A percentile compares a stretch with the other conserved stretches of the same genome.
phyloP scores from a whole-genome alignment of 2,888 invertebrate genomes.

The Pammene aurita region DNA sequence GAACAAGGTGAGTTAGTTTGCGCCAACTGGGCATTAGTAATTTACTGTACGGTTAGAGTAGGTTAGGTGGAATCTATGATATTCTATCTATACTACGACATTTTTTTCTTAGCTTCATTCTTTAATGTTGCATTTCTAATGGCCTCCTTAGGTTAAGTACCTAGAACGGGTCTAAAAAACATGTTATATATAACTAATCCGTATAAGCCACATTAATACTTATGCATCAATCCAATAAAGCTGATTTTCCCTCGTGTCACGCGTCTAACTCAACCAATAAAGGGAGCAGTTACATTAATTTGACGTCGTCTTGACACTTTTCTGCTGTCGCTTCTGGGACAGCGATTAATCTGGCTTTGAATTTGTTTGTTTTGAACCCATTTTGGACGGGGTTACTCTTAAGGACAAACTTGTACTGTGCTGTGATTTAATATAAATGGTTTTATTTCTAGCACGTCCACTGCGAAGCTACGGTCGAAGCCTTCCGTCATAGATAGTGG shows the following conservation, averaged over 20 bases:
- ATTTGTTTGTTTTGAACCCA: conserved; percentile 18
- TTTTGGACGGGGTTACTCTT: background rate
- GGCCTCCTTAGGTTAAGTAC: background rate
- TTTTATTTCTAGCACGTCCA: background rate
- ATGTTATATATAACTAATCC: conserved; percentile 1
- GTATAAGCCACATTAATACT: background rate
- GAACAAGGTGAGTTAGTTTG: too few relatives aligned
- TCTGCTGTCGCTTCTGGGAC: conserved; percentile 20
- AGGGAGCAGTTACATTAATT: conserved; percentile 21
- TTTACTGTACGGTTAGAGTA: too few relatives aligned
- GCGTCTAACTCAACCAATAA: conserved; percentile 15
- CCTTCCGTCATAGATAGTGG: too few relatives aligned
- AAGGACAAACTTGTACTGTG: background rate
- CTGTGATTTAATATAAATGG: background rate
- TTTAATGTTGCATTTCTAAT: background rate
- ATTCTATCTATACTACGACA: too few relatives aligned
- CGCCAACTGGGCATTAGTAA: too few relatives aligned
- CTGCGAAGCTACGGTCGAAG: too few relatives aligned
- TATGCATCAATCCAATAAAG: background rate
- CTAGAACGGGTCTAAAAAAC: background rate
- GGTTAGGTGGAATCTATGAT: background rate
- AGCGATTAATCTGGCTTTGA: conserved; percentile 29
- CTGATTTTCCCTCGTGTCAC: background rate
- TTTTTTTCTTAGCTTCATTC: background rate
- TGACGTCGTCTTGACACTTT: conserved; percentile 31